Percentiles rank a stretch among this genome's conserved stretches.
These are phyloP conservation scores for Melanotaenia duboulayi DNA, from an alignment of 2,113 vertebrate genomes.

Conservation along the genomic window DNA sequence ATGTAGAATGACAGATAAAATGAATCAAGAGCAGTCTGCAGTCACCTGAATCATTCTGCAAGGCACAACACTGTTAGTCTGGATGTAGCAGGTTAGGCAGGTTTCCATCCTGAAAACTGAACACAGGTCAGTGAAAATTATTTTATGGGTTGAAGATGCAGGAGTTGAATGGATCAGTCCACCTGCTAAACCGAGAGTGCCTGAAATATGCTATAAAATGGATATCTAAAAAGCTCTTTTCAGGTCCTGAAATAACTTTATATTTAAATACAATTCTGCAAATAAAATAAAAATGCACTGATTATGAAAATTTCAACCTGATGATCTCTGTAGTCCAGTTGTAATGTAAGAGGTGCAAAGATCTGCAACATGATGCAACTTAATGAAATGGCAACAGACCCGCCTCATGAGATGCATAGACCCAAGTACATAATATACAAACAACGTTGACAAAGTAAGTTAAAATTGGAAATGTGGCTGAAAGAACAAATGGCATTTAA, in stretches of 20 bases:
- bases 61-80: slow-evolving; percentile 24
- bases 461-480: slow-evolving; percentile 11
- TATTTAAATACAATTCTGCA: too few relatives aligned
- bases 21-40: not conserved
- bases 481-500: slow-evolving; percentile 22
- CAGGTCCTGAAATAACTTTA: not conserved
- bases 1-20: not conserved
- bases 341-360: not conserved
- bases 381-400: slow-evolving; percentile 7
- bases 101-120: not conserved
- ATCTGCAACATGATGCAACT: not conserved
- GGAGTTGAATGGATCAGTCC: not conserved
- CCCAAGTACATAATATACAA: slow-evolving; percentile 17
- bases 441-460: slow-evolving; percentile 29
- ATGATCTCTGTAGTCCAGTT: slow-evolving; percentile 1
- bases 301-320: not conserved
- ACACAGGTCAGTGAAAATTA: not conserved
- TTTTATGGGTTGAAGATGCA: not conserved
- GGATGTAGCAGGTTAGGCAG: not conserved
- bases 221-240: not conserved
- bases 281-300: too few relatives aligned
- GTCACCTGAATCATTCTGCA: slow-evolving; percentile 19
- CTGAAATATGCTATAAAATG: not conserved
- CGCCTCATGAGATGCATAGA: slow-evolving; percentile 33
- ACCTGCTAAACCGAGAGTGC: not conserved